phyloP scores from a whole-genome alignment of 2,888 invertebrate genomes.

The Theodoxus fluviatilis region DNA sequence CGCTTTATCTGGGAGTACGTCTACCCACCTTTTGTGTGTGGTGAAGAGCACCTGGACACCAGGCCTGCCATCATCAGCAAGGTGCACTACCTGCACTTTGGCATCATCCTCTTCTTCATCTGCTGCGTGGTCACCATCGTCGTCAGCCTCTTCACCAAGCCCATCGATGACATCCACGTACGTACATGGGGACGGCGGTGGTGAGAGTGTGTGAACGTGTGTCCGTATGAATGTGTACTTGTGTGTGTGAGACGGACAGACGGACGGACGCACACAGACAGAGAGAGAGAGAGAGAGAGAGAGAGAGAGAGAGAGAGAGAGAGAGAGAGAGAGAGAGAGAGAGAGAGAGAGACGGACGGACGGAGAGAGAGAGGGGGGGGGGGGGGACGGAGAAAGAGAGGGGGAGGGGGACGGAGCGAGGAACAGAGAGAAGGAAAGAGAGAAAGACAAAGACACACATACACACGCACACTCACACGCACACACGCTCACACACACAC shows the following conservation, averaged over 20 bases:
- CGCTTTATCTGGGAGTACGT: conserved; percentile 69
- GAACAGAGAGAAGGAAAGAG: too few species aligned
- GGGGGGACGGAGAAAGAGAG: too few species aligned
- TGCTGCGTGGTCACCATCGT: conserved; percentile 61
- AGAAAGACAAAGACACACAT: too few species aligned
- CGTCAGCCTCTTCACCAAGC: conserved; percentile 67
- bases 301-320: background rate
- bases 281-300: background rate
- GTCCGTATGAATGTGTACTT: background rate
- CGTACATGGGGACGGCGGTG: background rate
- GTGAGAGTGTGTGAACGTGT: background rate
- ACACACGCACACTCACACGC: too few species aligned
- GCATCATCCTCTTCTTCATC: conserved; percentile 67
- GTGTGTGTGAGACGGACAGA: background rate
- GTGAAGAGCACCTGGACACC: background rate
- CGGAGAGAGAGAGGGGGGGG: too few species aligned
- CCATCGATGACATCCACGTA: conserved; percentile 65
- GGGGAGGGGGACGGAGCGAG: too few species aligned
- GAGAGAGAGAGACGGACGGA: too few species aligned
- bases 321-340: too few species aligned
- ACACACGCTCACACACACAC: too few species aligned
- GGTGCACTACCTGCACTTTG: conserved; percentile 68
- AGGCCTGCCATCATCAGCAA: conserved; percentile 53
- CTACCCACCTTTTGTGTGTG: conserved; percentile 60
- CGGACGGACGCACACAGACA: background rate